Evolutionary conservation across 2,888 invertebrate genomes (phyloP).

Genomic region (Polietes domitor): DNA sequence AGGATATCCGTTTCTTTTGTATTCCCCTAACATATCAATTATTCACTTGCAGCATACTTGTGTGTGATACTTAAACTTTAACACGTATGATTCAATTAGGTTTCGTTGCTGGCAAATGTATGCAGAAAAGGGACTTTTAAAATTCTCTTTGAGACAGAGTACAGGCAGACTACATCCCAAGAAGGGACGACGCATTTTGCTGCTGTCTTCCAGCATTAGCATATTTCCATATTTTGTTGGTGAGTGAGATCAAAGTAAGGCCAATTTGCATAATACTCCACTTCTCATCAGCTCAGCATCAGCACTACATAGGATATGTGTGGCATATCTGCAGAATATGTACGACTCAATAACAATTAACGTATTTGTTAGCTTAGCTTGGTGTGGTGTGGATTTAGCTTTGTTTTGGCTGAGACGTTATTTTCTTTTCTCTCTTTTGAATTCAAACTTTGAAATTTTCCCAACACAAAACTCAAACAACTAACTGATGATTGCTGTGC

Average conservation of each 20-base stretch:
- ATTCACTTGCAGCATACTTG: neutral
- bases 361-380: neutral
- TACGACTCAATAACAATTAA: constrained; percentile 14
- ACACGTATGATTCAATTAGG: neutral
- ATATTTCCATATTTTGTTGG: constrained; percentile 19
- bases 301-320: no score
- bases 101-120: neutral
- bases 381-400: neutral
- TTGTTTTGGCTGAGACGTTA: no score
- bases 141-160: constrained; percentile 19
- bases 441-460: neutral
- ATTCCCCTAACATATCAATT: neutral
- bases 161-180: no score
- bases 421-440: neutral
- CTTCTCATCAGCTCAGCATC: no score
- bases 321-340: neutral
- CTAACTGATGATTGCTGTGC: neutral
- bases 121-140: neutral
- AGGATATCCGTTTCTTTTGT: neutral
- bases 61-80: neutral
- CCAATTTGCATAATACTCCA: constrained; percentile 16
- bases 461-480: no score
- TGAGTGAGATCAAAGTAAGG: neutral
- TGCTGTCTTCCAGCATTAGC: neutral
- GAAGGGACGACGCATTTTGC: neutral